Evolutionary conservation across 1,140 invertebrate genomes (phyloP), one percentile per base, ranked within the genome.

Genomic region (Antheraea mylitta): DNA sequence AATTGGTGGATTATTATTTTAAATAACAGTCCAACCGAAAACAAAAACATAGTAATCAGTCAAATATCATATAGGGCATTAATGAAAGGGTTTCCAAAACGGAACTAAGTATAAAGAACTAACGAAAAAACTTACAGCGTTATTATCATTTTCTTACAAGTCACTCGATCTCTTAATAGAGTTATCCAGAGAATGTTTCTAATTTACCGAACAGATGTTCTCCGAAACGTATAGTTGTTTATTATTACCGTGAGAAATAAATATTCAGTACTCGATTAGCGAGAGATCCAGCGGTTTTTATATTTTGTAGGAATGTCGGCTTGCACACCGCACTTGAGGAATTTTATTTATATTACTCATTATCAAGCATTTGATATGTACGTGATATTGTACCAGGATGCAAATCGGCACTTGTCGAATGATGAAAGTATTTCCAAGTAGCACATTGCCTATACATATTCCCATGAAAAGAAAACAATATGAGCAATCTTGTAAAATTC

Each of bases 261-360:
- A 53, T 53, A 53, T 53, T 16, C 45, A 53, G 45, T n/a, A 53
- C 5, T 53, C 45, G 45, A 53, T 53, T 53, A 53, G 45, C 11
- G 11, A 16, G 16, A 53, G 11, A 13, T 53, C 11, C 38, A 42
- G 7, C 38, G 38, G 38, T 11, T 42, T 53, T 53, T 53, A 53
- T 53, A 53, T 53, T 53, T 53, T 53, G 16, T 1, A 53, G 45
- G 45, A 53, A 53, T 53, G 45, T 53, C 45, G 45, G 45, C 45
- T 53, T 53, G 45, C 45, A 53, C 45, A 53, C 45, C 45, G 45
- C 45, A 53, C 45, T 16, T 53, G 13, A 6, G 45, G 45, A 53
- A 53, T 53, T 53, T 53, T 53, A 53, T 53, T 53, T 53, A 53
- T 53, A 53, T 53, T 53, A 53, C 45, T 53, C 45, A 53, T 53